Conservation (phyloP, 2,797 vertebrate species). For the Parauchenoglanis punctatus region DNA sequence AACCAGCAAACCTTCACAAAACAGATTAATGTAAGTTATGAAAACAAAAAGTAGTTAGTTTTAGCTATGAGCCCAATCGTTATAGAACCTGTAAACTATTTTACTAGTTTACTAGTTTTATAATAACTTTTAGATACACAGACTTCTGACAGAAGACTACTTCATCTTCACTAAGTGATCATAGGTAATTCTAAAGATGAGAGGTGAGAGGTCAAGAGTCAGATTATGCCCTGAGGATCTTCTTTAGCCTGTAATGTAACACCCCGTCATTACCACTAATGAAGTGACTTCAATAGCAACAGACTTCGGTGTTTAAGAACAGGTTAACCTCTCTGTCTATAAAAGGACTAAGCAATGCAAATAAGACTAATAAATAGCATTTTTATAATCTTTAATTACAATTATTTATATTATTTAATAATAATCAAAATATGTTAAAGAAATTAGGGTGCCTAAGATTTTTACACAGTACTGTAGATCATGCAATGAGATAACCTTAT, state of each 20-base stretch:
- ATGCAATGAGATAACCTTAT: neutral
- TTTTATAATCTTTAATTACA: neutral
- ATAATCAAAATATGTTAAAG: neutral
- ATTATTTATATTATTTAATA: no score
- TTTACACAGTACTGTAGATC: neutral
- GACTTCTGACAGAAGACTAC: conserved; percentile 30
- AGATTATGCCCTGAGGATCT: conserved; percentile 51
- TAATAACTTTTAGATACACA: neutral
- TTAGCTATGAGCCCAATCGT: neutral
- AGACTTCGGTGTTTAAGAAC: conserved; percentile 46
- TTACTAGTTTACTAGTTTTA: no score
- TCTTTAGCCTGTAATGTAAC: conserved; percentile 59
- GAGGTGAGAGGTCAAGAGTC: conserved; percentile 51
- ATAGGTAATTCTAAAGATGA: conserved; percentile 47
- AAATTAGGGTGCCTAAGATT: neutral
- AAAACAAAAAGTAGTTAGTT: neutral
- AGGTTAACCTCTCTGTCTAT: conserved; percentile 39
- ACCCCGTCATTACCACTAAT: neutral
- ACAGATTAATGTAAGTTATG: neutral
- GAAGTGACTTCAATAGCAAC: conserved; percentile 3
- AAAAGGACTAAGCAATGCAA: neutral
- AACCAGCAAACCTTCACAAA: neutral
- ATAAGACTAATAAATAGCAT: neutral
- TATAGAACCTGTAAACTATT: neutral
- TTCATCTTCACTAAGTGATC: conserved; percentile 47